Evolutionary conservation across 2,888 invertebrate species (phyloP), one percentile per base, ranked within the genome.

Genomic region (Celastrina argiolus): DNA sequence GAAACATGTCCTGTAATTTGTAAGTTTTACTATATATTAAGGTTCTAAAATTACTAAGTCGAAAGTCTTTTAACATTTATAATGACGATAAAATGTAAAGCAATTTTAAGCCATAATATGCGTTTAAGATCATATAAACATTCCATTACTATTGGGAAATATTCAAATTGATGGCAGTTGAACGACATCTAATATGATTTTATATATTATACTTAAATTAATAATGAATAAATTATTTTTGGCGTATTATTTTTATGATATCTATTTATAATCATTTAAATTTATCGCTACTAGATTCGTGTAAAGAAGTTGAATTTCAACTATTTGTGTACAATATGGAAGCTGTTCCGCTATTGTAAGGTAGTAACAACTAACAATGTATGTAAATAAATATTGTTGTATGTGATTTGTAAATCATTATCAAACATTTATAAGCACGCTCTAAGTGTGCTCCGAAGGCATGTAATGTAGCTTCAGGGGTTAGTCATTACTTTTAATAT

Each of bases 401-500:
- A 12, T 51, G 22, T 51, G 22, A 51, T 26, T 5, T 51, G 22
- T 51, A 12, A 51, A 58, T 58, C 31, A 58, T 31, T 31, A 31
- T 58, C 12, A n/a, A 7, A n/a, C 58, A 31, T 58, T 16, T 31
- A 31, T 28, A n/a, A 58, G 16, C 28, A 12, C 16, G 12, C 18
- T n/a, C n/a, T n/a, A n/a, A n/a, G n/a, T n/a, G n/a, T n/a, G 16
- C 22, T 61, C 39, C 26, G 36, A 36, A 61, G 18, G 36, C 22
- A 39, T 18, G 39, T 39, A 61, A 61, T 61, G 36, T 61, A 36
- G 61, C 61, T 61, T 61, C 61, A 22, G 36, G 61, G 36, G 18
- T 61, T 61, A 39, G 39, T 61, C 36, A 22, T 61, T 36, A 61
- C 36, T 39, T 78, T 76, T 74, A 77, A 81, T 80, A 80, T 78